Evolutionary conservation across 2,113 vertebrate species (phyloP).

Genomic region (Tetrax tetrax): DNA sequence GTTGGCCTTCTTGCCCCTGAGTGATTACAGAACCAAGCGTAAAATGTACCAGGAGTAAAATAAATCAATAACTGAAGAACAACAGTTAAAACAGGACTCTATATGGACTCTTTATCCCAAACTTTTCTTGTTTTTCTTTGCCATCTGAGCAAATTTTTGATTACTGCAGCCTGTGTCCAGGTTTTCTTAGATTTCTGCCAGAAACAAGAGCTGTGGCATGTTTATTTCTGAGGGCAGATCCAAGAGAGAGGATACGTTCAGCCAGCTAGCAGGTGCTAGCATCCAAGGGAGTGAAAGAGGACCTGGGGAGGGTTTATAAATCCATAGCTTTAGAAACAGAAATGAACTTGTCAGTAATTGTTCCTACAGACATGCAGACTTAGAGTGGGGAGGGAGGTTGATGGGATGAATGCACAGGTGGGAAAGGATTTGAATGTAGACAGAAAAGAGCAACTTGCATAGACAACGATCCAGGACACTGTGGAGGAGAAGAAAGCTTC

Average conservation of each 20-base stretch:
- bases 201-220: constrained; percentile 39
- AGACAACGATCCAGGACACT: not conserved
- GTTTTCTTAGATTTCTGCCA: constrained; percentile 38
- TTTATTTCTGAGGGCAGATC: constrained; percentile 43
- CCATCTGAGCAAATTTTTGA: constrained; percentile 31
- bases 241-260: constrained; percentile 40
- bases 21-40: constrained; percentile 28
- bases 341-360: not conserved
- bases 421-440: not conserved
- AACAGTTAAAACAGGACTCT: not conserved
- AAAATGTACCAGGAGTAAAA: constrained; percentile 10
- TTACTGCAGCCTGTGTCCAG: not conserved
- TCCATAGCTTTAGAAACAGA: not conserved
- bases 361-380: not conserved
- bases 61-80: constrained; percentile 27
- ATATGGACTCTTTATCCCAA: not conserved
- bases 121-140: not conserved
- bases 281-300: constrained; percentile 27
- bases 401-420: not conserved
- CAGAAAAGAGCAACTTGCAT: not conserved
- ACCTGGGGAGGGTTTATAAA: constrained; percentile 1
- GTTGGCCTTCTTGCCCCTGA: not conserved
- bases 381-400: not conserved
- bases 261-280: constrained; percentile 23
- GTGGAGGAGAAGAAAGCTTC: not conserved